Percentiles rank a stretch among this genome's conserved stretches.
These are phyloP conservation scores for Caenorhabditis afra DNA, from an alignment of 2,888 invertebrate species.

Conservation along the genomic window DNA sequence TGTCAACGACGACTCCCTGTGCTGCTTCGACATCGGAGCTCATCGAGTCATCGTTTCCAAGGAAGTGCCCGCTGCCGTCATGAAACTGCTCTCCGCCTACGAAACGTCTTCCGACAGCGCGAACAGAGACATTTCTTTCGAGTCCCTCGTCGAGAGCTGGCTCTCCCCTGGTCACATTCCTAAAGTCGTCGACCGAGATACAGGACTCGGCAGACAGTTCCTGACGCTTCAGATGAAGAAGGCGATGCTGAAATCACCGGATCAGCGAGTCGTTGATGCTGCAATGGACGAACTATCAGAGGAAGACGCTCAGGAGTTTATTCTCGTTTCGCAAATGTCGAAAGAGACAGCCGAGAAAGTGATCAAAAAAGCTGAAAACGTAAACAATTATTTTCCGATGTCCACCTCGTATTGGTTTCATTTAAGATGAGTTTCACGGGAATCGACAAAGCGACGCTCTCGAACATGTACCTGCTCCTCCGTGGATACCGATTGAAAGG, in stretches of 20 bases:
- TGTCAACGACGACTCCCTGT: slow-evolving; percentile 10
- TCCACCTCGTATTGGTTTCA: too few species aligned
- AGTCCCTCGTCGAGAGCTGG: slow-evolving; percentile 34
- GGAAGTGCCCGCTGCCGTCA: slow-evolving; percentile 29
- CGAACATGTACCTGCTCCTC: slow-evolving; percentile 47
- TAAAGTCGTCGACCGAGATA: slow-evolving; percentile 14
- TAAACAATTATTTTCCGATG: too few species aligned
- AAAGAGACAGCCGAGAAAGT: slow-evolving; percentile 52
- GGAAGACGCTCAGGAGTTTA: slow-evolving; percentile 54
- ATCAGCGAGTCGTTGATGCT: slow-evolving; percentile 52
- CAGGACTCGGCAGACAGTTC: slow-evolving; percentile 11
- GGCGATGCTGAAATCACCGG: slow-evolving; percentile 46
- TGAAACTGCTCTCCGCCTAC: slow-evolving; percentile 28
- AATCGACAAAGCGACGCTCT: slow-evolving; percentile 15
- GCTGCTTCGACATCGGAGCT: slow-evolving; percentile 25
- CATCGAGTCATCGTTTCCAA: slow-evolving; percentile 9
- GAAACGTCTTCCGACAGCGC: neutral
- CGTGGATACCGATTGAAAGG: slow-evolving; percentile 47
- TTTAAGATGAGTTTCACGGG: slow-evolving; percentile 41
- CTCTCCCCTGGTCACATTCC: slow-evolving; percentile 39
- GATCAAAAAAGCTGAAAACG: slow-evolving; percentile 42
- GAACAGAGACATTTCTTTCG: slow-evolving; percentile 14
- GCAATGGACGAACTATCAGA: slow-evolving; percentile 55
- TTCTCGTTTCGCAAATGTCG: slow-evolving; percentile 49
- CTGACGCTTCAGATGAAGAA: slow-evolving; percentile 47